Conservation (phyloP, 2,888 invertebrate genomes). For the Caenorhabditis zanzibari region DNA sequence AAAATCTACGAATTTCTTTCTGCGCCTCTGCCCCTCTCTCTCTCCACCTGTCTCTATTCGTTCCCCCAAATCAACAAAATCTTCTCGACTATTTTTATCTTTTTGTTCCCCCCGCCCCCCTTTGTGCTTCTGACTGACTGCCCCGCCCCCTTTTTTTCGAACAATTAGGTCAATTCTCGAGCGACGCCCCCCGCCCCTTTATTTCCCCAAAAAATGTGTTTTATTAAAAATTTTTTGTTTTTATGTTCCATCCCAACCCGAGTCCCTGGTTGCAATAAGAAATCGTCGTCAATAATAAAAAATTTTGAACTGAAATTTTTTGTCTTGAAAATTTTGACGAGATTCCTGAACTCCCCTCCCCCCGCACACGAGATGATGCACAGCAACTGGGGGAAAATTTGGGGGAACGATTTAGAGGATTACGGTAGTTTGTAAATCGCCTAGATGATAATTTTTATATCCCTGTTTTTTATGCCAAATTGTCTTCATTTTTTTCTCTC, state of each 20-base stretch:
- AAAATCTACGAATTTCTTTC: slow-evolving; percentile 46
- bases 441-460: slow-evolving; percentile 55
- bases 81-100: slow-evolving; percentile 61
- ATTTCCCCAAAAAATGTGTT: slow-evolving; percentile 26
- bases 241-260: slow-evolving; percentile 34
- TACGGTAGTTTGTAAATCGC: slow-evolving; percentile 11
- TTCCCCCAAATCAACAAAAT: slow-evolving; percentile 34
- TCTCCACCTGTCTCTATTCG: slow-evolving; percentile 7
- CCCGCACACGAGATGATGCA: slow-evolving; percentile 57
- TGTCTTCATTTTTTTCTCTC: slow-evolving; percentile 17
- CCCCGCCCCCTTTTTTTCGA: slow-evolving; percentile 55
- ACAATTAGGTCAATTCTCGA: slow-evolving; percentile 66
- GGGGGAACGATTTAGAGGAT: too few relatives aligned
- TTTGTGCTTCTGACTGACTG: slow-evolving; percentile 60
- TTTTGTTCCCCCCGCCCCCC: slow-evolving; percentile 50
- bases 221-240: slow-evolving; percentile 26
- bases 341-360: neutral
- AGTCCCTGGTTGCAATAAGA: slow-evolving; percentile 58
- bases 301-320: slow-evolving; percentile 11
- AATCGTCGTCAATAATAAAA: slow-evolving; percentile 60
- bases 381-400: slow-evolving; percentile 26
- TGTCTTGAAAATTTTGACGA: slow-evolving; percentile 26
- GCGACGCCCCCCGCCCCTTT: slow-evolving; percentile 43
- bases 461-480: slow-evolving; percentile 10
- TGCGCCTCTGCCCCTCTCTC: slow-evolving; percentile 28